These are phyloP conservation scores for Pempheris klunzingeri DNA, from an alignment of 2,797 vertebrate species.

Conservation along the genomic window DNA sequence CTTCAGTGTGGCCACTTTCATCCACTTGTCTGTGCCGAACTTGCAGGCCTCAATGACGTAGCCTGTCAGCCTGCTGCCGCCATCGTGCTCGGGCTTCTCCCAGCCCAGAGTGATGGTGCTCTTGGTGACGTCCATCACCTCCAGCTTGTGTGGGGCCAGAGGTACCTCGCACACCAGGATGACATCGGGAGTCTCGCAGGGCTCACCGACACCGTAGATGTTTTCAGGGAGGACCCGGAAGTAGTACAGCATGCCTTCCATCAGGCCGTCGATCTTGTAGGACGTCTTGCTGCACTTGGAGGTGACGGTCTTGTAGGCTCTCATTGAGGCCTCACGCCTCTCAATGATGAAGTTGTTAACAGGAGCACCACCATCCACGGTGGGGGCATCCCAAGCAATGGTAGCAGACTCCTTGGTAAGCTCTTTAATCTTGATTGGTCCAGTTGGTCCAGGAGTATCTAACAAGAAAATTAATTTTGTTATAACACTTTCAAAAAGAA, in stretches of 20 bases:
- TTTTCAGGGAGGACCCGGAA: constrained; percentile 98
- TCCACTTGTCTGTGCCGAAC: constrained; percentile 96
- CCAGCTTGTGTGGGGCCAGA: constrained; percentile 91
- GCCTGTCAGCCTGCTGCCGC: constrained; percentile 94
- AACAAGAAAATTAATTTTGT: constrained; percentile 43
- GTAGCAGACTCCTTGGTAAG: constrained; percentile 93
- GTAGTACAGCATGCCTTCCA: constrained; percentile 97
- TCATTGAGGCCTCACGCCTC: constrained; percentile 97
- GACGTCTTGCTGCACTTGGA: constrained; percentile 97
- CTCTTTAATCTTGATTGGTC: constrained; percentile 94
- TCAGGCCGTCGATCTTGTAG: constrained; percentile 92
- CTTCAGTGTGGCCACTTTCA: constrained; percentile 96
- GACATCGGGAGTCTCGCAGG: constrained; percentile 92
- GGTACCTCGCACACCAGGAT: constrained; percentile 96
- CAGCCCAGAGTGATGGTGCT: constrained; percentile 92
- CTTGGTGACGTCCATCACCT: constrained; percentile 95
- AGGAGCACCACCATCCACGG: constrained; percentile 95
- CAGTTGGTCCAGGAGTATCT: constrained; percentile 97
- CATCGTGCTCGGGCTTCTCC: constrained; percentile 98
- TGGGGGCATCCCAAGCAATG: constrained; percentile 95
- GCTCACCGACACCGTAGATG: constrained; percentile 96
- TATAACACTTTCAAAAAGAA: background rate
- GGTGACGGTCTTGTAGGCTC: constrained; percentile 98
- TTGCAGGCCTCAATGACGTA: constrained; percentile 97
- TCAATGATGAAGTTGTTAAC: constrained; percentile 98